Percentiles rank a stretch among this genome's conserved stretches.
Conservation (phyloP, 2,888 invertebrate species). For the Orthosia gothica region DNA sequence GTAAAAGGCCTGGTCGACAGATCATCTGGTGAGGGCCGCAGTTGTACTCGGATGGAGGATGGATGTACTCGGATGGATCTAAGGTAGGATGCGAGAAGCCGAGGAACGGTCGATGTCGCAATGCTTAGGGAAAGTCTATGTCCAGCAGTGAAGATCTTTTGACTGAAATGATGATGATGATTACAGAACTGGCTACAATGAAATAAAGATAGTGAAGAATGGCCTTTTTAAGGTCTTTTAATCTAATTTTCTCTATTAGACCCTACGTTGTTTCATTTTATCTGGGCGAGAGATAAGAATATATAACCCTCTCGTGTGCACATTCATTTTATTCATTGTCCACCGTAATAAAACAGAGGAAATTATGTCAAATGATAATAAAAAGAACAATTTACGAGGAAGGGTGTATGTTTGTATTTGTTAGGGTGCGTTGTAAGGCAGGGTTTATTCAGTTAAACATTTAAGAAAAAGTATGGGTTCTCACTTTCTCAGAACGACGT, state of each 20-base stretch:
- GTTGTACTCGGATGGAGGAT: too few relatives aligned
- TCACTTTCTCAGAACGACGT: neutral
- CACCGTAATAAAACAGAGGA: conserved; percentile 36
- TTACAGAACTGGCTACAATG: neutral
- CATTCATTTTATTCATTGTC: conserved; percentile 16
- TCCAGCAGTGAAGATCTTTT: too few relatives aligned
- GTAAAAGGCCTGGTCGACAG: too few relatives aligned
- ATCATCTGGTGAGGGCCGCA: too few relatives aligned
- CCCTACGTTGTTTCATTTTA: neutral
- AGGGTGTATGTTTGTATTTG: neutral
- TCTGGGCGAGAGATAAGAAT: conserved; percentile 8
- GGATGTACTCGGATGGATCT: too few relatives aligned
- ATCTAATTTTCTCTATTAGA: neutral
- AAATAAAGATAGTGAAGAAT: neutral
- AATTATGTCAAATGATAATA: conserved; percentile 25
- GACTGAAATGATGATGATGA: too few relatives aligned
- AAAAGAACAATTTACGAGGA: conserved; percentile 25
- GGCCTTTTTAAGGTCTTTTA: neutral
- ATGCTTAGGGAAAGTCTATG: too few relatives aligned
- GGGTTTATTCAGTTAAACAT: neutral
- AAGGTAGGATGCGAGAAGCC: too few relatives aligned
- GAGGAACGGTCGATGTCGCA: too few relatives aligned
- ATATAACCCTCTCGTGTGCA: neutral
- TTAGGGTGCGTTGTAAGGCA: neutral
- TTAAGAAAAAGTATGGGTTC: neutral